Percentiles rank a stretch among this genome's conserved stretches.
These are phyloP conservation scores for Serilophus lunatus DNA, from an alignment of 2,113 vertebrate genomes.

Conservation along the genomic window DNA sequence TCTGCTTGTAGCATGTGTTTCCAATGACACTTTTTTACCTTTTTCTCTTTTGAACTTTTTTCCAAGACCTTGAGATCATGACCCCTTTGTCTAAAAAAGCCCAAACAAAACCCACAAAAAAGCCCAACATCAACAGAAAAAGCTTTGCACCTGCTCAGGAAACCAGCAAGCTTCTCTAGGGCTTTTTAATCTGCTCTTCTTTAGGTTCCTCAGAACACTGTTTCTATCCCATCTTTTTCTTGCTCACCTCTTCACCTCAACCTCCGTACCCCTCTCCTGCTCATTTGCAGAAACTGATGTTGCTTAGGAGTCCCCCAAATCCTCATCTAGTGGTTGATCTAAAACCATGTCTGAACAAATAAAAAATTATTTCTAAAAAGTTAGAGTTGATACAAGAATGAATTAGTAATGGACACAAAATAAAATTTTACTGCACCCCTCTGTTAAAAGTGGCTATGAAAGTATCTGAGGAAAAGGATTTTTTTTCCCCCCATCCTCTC, in stretches of 20 bases:
- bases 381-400: neutral
- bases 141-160: neutral
- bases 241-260: neutral
- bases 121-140: neutral
- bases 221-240: neutral
- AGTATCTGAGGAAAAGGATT: neutral
- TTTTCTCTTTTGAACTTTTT: neutral
- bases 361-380: neutral
- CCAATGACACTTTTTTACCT: neutral
- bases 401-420: neutral
- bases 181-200: neutral
- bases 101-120: neutral
- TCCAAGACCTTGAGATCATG: neutral
- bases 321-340: neutral
- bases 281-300: neutral
- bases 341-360: neutral
- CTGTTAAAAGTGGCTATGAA: neutral
- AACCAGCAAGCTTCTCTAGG: neutral
- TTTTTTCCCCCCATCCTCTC: fast-evolving
- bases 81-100: neutral
- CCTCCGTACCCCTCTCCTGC: neutral
- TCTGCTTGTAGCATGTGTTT: neutral
- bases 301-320: neutral
- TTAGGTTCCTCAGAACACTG: neutral
- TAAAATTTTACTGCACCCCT: neutral